Percentiles rank a stretch among this genome's conserved stretches.
These are phyloP conservation scores for Potamarius usumacintae DNA, from an alignment of 2,113 vertebrate genomes.

Conservation along the genomic window DNA sequence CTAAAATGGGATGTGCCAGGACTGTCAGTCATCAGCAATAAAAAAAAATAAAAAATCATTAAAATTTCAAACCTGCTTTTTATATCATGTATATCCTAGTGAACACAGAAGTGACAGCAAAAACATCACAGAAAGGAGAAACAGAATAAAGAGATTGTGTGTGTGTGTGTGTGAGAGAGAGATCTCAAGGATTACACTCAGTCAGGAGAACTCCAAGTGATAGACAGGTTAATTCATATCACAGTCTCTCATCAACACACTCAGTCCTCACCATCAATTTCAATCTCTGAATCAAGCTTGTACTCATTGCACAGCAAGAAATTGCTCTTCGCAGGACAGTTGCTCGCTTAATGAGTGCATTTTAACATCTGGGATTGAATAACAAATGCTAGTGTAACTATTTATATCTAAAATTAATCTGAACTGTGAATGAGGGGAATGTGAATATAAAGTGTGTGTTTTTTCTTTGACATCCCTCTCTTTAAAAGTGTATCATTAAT, in stretches of 20 bases:
- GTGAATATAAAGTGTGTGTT: neutral
- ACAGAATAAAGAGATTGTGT: neutral
- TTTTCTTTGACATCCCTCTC: neutral
- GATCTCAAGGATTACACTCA: slow-evolving; percentile 13
- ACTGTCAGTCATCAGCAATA: neutral
- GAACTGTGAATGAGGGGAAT: neutral
- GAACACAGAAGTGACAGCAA: neutral
- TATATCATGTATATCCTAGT: neutral
- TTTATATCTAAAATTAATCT: neutral
- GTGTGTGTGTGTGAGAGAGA: neutral
- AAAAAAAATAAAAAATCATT: neutral
- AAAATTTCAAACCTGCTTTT: neutral
- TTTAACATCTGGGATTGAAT: neutral
- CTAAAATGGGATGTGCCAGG: neutral
- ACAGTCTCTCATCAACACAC: slow-evolving; percentile 33
- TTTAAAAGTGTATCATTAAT: neutral
- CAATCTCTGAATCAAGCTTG: slow-evolving; percentile 36
- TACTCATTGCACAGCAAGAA: slow-evolving; percentile 14
- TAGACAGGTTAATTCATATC: slow-evolving; percentile 52
- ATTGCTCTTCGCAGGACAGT: slow-evolving; percentile 27
- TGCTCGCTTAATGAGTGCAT: slow-evolving; percentile 11
- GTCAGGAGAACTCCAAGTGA: slow-evolving; percentile 45
- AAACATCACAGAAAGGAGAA: neutral
- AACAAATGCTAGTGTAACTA: neutral
- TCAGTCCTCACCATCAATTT: slow-evolving; percentile 26